Evolutionary conservation across 2,113 vertebrate species (phyloP), one percentile per base, ranked within the genome.

Genomic region (Brienomyrus brachyistius): DNA sequence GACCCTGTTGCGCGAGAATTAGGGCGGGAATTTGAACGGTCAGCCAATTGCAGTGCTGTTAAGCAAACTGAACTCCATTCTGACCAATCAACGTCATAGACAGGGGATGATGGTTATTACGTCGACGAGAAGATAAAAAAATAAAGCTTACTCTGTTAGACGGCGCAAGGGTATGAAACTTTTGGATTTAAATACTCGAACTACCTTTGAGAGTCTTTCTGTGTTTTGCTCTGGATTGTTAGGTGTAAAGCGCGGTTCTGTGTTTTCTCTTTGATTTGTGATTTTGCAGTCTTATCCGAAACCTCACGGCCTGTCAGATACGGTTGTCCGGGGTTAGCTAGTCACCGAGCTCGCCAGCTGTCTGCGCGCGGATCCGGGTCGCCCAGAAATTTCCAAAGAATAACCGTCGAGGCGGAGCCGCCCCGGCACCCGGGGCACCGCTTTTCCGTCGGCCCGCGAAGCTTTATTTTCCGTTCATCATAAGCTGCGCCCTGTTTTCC

Each of bases 181-280:
- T 89, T 3, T 31, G 17, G 19, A 21, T 89, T 89, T 89, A 83
- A 82, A 88, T 48, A 77, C 47, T 47, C 27, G 43, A 88, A 74
- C 27, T 74, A 27, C 27, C 62, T 62, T 48, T 74, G 5, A 50
- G 8, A 48, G 50, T 50, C 23, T 13, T 21, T 11, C 23, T 21
- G 19, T 31, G 23, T 54, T 54, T 52, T 6, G 4, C 10, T 54
- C 7, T 27, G 10, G 47, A 35, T 52, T 86, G 50, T 27, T 54
- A 31, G 3, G 23, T 13, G 48, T 27, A 19, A 31, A 9, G 3
- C n/a, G 50, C 27, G 10, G 85, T 31, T 17, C 13, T 31, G 11
- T 23, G 11, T 21, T 48, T 84, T 45, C 8, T 21, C 82, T 23
- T 84, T 48, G 40, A 17, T 84, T 48, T 48, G 82, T 17, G 45